Conservation (phyloP, 2,888 invertebrate species). For the Eremobia ochroleuca region DNA sequence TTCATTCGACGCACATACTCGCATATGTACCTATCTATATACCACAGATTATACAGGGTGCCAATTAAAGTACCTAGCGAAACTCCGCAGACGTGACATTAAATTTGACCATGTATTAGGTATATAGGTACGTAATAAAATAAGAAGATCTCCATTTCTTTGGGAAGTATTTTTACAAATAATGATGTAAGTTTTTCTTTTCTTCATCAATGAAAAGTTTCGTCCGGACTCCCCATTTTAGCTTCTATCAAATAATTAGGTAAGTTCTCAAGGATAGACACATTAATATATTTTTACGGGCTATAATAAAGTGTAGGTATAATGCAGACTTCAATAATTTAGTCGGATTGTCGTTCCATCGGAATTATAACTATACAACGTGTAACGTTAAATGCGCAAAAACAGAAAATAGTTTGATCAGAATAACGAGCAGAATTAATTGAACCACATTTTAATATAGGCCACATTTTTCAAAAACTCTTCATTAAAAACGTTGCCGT, state of each 20-base stretch:
- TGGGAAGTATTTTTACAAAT: not conserved
- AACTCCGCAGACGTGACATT: too few relatives aligned
- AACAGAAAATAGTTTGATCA: too few relatives aligned
- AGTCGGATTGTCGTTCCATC: not conserved
- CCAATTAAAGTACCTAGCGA: too few relatives aligned
- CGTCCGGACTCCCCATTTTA: not conserved
- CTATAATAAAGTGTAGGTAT: not conserved
- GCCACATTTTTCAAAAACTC: too few relatives aligned
- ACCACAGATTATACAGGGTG: too few relatives aligned
- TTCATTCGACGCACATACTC: conserved; percentile 7
- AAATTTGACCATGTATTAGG: too few relatives aligned
- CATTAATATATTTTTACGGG: not conserved
- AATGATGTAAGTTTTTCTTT: not conserved
- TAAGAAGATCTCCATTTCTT: not conserved
- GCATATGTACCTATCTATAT: not conserved
- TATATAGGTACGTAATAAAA: not conserved
- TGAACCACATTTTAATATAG: too few relatives aligned
- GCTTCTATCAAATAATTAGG: not conserved
- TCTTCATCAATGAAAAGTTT: not conserved
- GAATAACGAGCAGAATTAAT: too few relatives aligned
- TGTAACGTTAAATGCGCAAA: too few relatives aligned
- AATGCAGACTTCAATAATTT: not conserved
- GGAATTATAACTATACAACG: not conserved
- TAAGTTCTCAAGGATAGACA: not conserved
- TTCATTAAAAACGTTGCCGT: too few relatives aligned